Conservation (phyloP, 2,113 vertebrate genomes). For the Paradoxurus hermaphroditus region DNA sequence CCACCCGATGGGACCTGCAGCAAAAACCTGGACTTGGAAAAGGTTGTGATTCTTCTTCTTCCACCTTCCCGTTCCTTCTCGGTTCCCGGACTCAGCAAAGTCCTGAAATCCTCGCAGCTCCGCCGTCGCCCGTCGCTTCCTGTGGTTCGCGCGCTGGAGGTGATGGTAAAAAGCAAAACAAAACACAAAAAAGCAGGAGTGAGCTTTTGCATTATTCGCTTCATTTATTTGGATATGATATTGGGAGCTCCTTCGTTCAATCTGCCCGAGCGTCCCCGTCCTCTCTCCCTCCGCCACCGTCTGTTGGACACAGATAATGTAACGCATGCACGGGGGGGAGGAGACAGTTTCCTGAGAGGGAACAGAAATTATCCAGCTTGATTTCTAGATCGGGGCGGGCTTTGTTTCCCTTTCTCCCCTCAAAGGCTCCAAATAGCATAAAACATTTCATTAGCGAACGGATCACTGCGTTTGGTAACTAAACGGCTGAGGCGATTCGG, state of each 20-base stretch:
- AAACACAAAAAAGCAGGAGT: not conserved
- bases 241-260: slow-evolving; percentile 77
- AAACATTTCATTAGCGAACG: slow-evolving; percentile 43
- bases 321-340: not conserved
- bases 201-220: slow-evolving; percentile 69
- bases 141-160: not conserved
- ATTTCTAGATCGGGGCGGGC: slow-evolving; percentile 10
- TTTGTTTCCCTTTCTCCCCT: not conserved
- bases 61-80: not conserved
- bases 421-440: not conserved
- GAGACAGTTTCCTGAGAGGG: not conserved
- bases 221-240: slow-evolving; percentile 74
- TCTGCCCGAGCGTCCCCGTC: slow-evolving; percentile 62
- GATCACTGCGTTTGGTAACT: not conserved
- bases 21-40: not conserved
- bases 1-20: not conserved
- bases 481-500: slow-evolving; percentile 38
- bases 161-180: not conserved
- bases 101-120: slow-evolving; percentile 2
- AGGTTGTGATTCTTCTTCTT: not conserved
- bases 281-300: not conserved
- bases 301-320: slow-evolving; percentile 78
- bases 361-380: slow-evolving; percentile 25
- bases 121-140: not conserved
- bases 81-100: not conserved